phyloP scores from a whole-genome alignment of 2,797 vertebrate genomes.

The Falco biarmicus region DNA sequence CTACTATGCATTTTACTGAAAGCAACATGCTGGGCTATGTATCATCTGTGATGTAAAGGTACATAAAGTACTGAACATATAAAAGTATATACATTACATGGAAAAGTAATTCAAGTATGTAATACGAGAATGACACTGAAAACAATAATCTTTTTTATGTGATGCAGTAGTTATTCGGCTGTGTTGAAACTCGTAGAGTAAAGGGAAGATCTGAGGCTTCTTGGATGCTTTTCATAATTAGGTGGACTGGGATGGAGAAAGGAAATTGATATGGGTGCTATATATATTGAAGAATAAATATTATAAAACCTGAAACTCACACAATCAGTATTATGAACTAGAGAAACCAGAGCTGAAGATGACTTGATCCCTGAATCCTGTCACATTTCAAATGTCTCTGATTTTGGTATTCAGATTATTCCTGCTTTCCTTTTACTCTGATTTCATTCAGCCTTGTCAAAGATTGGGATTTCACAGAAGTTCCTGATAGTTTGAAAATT shows the following conservation, averaged over 20 bases:
- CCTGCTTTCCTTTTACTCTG: not conserved
- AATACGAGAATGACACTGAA: not conserved
- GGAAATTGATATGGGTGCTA: not conserved
- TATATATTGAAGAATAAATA: not conserved
- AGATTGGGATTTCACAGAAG: not conserved
- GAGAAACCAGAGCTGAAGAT: not conserved
- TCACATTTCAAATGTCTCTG: not conserved
- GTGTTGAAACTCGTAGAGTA: not conserved
- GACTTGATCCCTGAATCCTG: not conserved
- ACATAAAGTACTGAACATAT: not conserved
- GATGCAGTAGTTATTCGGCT: not conserved
- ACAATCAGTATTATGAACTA: not conserved
- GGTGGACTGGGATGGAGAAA: not conserved
- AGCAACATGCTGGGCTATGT: not conserved
- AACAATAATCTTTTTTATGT: not conserved
- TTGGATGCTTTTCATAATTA: not conserved
- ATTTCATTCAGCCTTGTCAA: not conserved
- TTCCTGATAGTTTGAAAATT: not conserved
- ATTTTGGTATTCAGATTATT: not conserved
- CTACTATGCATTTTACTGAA: not conserved
- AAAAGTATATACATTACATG: not conserved
- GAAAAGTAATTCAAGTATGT: not conserved
- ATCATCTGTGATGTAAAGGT: not conserved
- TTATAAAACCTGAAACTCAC: not conserved
- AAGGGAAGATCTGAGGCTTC: not conserved